Base-by-base conservation (phyloP, 2,888 invertebrate genomes). In the Ochropacha duplaris region DNA sequence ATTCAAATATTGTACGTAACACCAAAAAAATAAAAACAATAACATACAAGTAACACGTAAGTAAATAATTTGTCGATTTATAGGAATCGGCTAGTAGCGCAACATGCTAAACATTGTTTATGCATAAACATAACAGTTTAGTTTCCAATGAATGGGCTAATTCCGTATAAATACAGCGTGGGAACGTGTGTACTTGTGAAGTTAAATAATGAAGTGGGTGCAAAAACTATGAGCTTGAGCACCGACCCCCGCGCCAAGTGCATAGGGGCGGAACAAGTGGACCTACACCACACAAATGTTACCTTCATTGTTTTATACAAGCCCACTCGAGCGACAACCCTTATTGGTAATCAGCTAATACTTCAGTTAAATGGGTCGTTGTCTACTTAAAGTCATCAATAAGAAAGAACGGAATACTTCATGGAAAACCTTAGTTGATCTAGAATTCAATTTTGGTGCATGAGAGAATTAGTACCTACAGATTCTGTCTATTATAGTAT, bases 231-330 rank as follows among this genome's bases (percentile, higher is more conserved):
- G 78, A 71, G 78, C 77, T 9, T 76, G 77, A 67, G 74, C 74
- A 82, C 70, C 86, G 89, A 89, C 84, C 89, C 88, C 81, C 73
- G 72, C 72, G 65, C 72, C 87, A 88, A 90, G 91, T 89, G 92
- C 90, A 92, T 92, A 90, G 87, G 92, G 92, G 92, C 92, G 89
- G 84, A 89, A 91, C 90, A 88, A 88, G 89, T 90, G 87, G 79
- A 80, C 78, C 79, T 78, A 59, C 64, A 60, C 65, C 66, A 59
- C 61, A 59, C 55, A 61, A 57, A 31, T 19, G 19, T 31, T 19
- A 31, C 8, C 28, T 51, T 19, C 50, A 28, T 26, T 28, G 50
- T 26, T n/a, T 24, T 26, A 50, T 28, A 24, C 26, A 28, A 51
- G 44, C n/a, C 44, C 44, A 51, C 51, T 28, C 51, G 8, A 51